Evolutionary conservation across 2,113 vertebrate genomes (phyloP), one percentile per base, ranked within the genome.

Genomic region (Coracopsis vasa): DNA sequence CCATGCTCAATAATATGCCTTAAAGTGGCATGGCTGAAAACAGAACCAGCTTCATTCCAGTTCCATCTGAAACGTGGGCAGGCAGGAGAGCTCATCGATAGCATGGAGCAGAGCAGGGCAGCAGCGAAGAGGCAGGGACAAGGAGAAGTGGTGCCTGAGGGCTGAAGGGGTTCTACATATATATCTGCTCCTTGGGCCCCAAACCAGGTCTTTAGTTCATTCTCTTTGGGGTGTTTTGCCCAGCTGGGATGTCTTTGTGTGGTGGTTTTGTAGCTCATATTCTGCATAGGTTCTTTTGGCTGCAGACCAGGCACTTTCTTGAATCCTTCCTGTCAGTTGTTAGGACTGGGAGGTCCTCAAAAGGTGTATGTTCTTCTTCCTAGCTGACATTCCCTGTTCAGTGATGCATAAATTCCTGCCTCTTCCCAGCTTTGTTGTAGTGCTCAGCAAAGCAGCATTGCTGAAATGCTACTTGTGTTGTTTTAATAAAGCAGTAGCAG

Each of bases 21-120:
- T 39, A 21, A 93, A 92, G 72, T 72, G 82, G 35, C 60, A 71
- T 0, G 0, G 77, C 69, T 3, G 23, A 93, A 95, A 95, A 45
- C 51, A 53, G 96, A 97, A 95, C 88, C 1, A 1, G 25, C 80
- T 87, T 10, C 65, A 85, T 96, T 96, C 94, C 80, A 39, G 83
- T 95, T 96, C 91, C 77, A 80, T 61, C 80, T 69, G 86, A 79
- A 53, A 53, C 2, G 0, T 28, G 80, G 84, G 69, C 65, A 31
- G 71, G 53, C 35, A 11, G 7, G 80, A 78, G 27, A 87, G 70
- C 48, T 39, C 78, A 18, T 25, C 33, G 4, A 4, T 16, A 16
- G 10, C 66, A 56, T 39, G 86, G 42, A 5, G 79, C n/a, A 35
- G 18, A 65, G 69, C 25, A 21, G 3, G 67, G 18, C 28, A 16